phyloP scores from a whole-genome alignment of 2,797 vertebrate genomes.

The Enteromius afrohamiltoni region DNA sequence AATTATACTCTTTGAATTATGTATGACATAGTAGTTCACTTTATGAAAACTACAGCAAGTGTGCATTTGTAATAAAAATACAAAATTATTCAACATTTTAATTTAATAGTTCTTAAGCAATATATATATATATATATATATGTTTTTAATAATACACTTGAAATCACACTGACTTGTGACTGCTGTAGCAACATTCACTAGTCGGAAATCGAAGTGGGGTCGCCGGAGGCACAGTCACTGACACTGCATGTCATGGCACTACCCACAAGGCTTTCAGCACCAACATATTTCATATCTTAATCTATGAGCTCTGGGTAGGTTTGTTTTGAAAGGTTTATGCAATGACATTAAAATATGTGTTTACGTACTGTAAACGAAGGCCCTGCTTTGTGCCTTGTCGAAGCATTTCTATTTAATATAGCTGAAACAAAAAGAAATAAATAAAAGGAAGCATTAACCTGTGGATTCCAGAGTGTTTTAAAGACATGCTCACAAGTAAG shows the following conservation, averaged over 20 bases:
- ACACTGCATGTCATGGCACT: too few species aligned
- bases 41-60: background rate
- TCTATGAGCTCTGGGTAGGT: too few species aligned
- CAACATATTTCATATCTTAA: background rate
- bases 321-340: conserved; percentile 9
- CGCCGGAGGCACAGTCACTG: too few species aligned
- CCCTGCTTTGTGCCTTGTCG: conserved; percentile 9
- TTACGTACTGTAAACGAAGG: background rate
- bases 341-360: conserved; percentile 4
- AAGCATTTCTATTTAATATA: conserved; percentile 18
- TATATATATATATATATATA: background rate
- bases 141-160: background rate
- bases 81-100: background rate
- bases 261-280: background rate
- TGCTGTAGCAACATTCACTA: background rate
- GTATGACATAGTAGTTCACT: background rate
- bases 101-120: too few species aligned
- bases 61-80: background rate
- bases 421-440: background rate
- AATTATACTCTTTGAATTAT: background rate
- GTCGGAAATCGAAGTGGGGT: too few species aligned
- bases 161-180: background rate
- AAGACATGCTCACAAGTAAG: conserved; percentile 30
- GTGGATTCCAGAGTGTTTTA: conserved; percentile 24
- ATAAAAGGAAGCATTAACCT: conserved; percentile 2